Percentiles rank a stretch among this genome's conserved stretches.
Conservation (phyloP, 2,797 vertebrate genomes). For the Anabacerthia variegaticeps region DNA sequence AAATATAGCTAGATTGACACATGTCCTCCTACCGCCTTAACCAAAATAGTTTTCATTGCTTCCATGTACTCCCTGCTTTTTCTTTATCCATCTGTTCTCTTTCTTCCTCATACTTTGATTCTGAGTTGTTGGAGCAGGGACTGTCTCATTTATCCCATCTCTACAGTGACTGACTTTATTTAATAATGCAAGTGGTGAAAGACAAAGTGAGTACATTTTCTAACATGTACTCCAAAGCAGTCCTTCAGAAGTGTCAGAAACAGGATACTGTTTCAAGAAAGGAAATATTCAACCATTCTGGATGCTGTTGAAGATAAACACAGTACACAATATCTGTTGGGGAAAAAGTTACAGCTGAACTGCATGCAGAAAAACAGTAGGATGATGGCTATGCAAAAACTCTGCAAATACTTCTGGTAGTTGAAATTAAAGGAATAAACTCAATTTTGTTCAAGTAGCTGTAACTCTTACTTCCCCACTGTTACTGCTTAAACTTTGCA, state of each 20-base stretch:
- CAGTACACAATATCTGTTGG: background rate
- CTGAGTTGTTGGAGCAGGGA: background rate
- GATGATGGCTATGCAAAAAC: background rate
- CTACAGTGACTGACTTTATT: background rate
- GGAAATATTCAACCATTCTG: background rate
- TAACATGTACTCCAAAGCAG: background rate
- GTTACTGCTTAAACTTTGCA: background rate
- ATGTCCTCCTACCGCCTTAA: slow-evolving; percentile 50
- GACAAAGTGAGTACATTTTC: background rate
- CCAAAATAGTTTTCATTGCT: slow-evolving; percentile 50
- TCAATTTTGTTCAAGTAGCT: background rate
- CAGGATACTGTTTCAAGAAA: background rate
- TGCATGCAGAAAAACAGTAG: background rate
- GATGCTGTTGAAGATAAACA: background rate
- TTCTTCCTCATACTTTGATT: background rate
- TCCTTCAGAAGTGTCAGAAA: background rate
- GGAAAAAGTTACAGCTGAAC: background rate
- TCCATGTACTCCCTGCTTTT: slow-evolving; percentile 30
- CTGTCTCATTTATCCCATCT: background rate
- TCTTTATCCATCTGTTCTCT: slow-evolving; percentile 55
- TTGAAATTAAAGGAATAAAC: background rate
- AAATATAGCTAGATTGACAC: slow-evolving; percentile 42
- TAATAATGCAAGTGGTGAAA: background rate
- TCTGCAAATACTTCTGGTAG: background rate
- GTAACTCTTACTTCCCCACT: background rate